A percentile compares a stretch with the other conserved stretches of the same genome.
These are phyloP conservation scores for Dasyornis broadbenti DNA, from an alignment of 2,113 vertebrate genomes.

Conservation along the genomic window DNA sequence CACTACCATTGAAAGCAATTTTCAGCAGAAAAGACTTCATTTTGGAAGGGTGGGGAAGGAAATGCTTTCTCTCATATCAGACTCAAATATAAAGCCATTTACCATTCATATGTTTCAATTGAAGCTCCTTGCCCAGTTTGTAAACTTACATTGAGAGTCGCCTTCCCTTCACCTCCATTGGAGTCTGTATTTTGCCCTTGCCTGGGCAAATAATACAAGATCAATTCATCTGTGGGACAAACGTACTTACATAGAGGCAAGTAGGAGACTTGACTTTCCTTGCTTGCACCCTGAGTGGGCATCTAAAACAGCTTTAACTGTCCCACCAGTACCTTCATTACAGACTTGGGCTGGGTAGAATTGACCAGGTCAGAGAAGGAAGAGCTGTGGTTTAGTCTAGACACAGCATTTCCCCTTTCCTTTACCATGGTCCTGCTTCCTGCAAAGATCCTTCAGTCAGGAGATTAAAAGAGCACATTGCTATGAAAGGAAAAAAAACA, in stretches of 20 bases:
- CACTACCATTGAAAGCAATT: not conserved
- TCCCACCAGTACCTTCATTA: not conserved
- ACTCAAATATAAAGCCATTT: not conserved
- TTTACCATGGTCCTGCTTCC: not conserved
- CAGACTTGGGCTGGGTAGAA: not conserved
- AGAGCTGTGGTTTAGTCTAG: conserved; percentile 44
- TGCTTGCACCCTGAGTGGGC: not conserved
- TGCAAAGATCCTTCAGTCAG: not conserved
- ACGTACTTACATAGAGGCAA: rapidly evolving
- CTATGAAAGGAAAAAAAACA: not conserved
- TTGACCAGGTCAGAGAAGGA: not conserved
- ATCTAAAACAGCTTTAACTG: not conserved
- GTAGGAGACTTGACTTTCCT: not conserved
- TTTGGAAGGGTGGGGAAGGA: not conserved
- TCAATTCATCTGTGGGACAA: not conserved
- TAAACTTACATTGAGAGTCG: not conserved
- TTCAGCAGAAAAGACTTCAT: not conserved
- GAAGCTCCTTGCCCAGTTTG: not conserved
- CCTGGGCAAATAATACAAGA: not conserved
- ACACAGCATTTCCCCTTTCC: conserved; percentile 23
- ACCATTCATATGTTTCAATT: not conserved
- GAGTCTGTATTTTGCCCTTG: not conserved
- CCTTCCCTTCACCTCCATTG: not conserved
- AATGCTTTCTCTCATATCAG: not conserved
- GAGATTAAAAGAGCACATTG: not conserved